Conservation (phyloP, 2,888 invertebrate genomes). For the Lithophane semibrunnea region DNA sequence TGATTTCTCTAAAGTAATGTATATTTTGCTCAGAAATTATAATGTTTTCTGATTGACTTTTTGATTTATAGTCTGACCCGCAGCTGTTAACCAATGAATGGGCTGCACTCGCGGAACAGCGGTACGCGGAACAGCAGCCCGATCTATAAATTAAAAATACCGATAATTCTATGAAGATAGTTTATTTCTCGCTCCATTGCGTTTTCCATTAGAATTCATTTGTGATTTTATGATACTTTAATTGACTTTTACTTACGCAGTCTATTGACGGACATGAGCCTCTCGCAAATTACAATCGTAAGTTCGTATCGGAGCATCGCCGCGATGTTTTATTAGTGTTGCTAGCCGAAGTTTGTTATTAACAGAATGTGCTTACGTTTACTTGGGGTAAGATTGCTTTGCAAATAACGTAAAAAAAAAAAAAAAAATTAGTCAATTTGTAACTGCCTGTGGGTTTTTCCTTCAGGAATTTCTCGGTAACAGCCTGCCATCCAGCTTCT, state of each 20-base stretch:
- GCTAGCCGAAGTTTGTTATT: conserved; percentile 51
- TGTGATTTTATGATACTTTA: too few species aligned
- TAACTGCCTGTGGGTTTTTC: not conserved
- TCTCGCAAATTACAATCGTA: not conserved
- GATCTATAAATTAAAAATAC: too few species aligned
- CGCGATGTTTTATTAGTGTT: conserved; percentile 49
- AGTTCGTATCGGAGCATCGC: conserved; percentile 48
- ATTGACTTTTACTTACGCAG: too few species aligned
- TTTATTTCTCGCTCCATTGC: too few species aligned
- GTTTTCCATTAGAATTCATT: too few species aligned
- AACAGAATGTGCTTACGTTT: conserved; percentile 31
- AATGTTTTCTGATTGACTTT: not conserved
- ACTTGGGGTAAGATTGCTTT: not conserved
- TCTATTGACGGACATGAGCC: not conserved
- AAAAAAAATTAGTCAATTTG: not conserved
- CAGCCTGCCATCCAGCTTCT: too few species aligned
- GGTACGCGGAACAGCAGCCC: too few species aligned
- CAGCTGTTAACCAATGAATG: too few species aligned
- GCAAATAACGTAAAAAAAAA: conserved; percentile 10
- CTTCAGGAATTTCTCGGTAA: not conserved
- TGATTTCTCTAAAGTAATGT: not conserved
- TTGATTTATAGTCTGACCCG: too few species aligned
- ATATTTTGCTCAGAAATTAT: not conserved
- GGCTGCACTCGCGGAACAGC: too few species aligned
- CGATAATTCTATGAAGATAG: too few species aligned